Evolutionary conservation across 2,113 vertebrate genomes (phyloP).

Genomic region (Myrmophylax atrothorax): DNA sequence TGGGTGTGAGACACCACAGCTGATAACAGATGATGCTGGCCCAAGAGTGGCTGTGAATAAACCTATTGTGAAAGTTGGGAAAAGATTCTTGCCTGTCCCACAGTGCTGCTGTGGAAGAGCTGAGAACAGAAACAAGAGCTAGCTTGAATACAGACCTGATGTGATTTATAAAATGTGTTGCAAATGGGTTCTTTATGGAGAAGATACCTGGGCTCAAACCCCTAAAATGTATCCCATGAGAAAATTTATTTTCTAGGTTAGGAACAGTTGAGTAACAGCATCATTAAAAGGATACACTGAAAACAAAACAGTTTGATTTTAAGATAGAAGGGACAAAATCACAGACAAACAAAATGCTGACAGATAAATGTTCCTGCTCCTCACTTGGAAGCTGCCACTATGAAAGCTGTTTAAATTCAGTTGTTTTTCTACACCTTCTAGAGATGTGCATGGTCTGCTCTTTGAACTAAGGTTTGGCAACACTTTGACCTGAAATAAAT

Average conservation of each 20-base stretch:
- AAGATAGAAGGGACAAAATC: not conserved
- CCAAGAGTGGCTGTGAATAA: constrained; percentile 7
- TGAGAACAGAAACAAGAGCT: not conserved
- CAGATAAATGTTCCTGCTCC: not conserved
- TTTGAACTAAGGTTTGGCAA: not conserved
- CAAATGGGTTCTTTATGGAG: not conserved
- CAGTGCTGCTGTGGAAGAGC: not conserved
- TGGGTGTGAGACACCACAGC: constrained; percentile 26
- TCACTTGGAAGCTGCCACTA: not conserved
- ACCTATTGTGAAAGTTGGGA: not conserved
- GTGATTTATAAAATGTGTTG: not conserved
- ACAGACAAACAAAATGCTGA: not conserved
- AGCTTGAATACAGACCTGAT: not conserved
- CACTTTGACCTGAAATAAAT: not conserved
- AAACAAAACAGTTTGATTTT: not conserved
- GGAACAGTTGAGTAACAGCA: not conserved
- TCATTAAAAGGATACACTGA: not conserved
- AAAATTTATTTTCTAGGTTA: not conserved
- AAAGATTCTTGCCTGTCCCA: not conserved
- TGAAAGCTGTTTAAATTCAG: not conserved
- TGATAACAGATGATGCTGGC: constrained; percentile 23
- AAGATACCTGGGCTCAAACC: not conserved
- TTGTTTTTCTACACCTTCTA: not conserved
- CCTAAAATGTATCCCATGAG: not conserved
- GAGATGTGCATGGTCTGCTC: not conserved